These are phyloP conservation scores for Eulemur rubriventer DNA, from an alignment of 2,797 vertebrate species.

Conservation along the genomic window DNA sequence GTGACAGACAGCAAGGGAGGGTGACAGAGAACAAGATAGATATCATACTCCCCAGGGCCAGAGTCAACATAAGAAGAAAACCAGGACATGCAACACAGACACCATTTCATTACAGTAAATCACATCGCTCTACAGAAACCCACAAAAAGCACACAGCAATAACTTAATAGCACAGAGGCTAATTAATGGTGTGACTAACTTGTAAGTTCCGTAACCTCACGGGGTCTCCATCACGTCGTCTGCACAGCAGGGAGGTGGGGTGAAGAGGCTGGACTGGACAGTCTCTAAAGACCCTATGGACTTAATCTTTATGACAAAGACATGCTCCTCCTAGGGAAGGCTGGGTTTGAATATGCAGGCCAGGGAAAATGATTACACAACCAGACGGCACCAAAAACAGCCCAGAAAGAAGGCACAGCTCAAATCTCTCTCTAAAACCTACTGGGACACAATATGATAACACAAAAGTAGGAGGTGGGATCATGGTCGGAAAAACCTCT, in stretches of 20 bases:
- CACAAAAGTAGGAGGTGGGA: accelerated
- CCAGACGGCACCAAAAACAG: accelerated
- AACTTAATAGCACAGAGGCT: accelerated
- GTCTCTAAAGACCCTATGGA: not conserved
- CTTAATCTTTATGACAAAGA: not conserved
- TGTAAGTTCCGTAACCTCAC: too few relatives aligned
- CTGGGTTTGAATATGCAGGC: not conserved
- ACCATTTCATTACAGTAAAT: not conserved
- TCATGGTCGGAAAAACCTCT: accelerated
- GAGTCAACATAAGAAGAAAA: not conserved
- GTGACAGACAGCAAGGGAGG: too few relatives aligned
- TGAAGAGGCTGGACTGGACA: not conserved
- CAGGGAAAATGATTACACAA: not conserved
- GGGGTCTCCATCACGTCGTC: accelerated
- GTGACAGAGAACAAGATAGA: not conserved
- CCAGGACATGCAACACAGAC: not conserved
- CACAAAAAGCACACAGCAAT: not conserved
- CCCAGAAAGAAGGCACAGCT: too few relatives aligned
- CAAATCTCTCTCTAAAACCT: too few relatives aligned
- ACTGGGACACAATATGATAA: accelerated
- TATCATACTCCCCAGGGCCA: not conserved
- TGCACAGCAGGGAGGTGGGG: accelerated
- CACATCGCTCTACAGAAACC: not conserved
- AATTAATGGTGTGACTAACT: not conserved
- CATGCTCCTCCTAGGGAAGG: not conserved